Conservation (phyloP, 1,140 invertebrate genomes). For the Lucilia cuprina region DNA sequence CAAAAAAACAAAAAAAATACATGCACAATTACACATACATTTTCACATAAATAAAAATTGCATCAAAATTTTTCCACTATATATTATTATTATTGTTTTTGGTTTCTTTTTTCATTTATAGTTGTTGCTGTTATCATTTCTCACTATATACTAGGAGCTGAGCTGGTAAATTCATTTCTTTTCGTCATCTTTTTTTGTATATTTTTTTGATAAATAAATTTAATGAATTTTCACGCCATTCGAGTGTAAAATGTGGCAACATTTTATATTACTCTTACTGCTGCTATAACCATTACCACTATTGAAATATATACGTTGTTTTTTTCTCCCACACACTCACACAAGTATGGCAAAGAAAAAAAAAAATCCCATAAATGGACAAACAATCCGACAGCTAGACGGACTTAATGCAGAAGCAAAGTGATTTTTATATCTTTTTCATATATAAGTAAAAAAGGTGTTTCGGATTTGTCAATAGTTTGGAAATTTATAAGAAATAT, state of each 20-base stretch:
- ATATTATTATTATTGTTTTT: conserved; percentile 3
- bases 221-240: conserved; percentile 43
- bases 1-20: not conserved
- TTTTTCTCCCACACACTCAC: not conserved
- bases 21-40: not conserved
- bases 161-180: conserved; percentile 1
- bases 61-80: conserved; percentile 25
- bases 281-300: not conserved
- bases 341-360: not conserved
- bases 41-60: conserved; percentile 16
- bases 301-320: not conserved
- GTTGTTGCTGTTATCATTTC: not conserved
- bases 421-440: too few species aligned
- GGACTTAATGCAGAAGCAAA: too few species aligned
- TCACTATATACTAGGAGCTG: not conserved
- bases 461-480: too few species aligned
- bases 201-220: conserved; percentile 17
- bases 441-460: too few species aligned
- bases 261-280: conserved; percentile 31
- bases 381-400: too few species aligned
- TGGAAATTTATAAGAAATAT: too few species aligned
- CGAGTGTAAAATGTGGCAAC: conserved; percentile 43
- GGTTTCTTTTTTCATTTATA: not conserved
- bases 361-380: too few species aligned
- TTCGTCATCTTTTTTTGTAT: conserved; percentile 17